phyloP scores from a whole-genome alignment of 2,113 vertebrate species.

The Colaptes auratus region DNA sequence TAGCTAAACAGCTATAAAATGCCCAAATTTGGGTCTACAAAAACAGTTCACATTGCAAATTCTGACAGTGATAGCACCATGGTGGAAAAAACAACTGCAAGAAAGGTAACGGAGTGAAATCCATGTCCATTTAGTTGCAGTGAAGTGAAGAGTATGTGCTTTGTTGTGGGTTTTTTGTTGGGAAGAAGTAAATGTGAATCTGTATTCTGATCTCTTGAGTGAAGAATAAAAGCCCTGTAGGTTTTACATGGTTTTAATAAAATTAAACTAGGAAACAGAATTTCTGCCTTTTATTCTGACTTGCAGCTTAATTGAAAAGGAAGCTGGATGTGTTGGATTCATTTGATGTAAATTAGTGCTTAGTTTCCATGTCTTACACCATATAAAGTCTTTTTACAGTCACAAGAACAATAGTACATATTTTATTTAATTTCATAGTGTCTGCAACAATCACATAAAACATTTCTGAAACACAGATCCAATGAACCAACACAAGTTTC shows the following conservation, averaged over 20 bases:
- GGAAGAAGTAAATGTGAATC: neutral
- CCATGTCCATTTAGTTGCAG: neutral
- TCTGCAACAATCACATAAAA: neutral
- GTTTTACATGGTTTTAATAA: neutral
- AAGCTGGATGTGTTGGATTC: neutral
- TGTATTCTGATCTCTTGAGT: neutral
- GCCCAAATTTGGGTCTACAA: constrained; percentile 94
- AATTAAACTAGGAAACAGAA: neutral
- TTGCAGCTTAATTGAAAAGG: neutral
- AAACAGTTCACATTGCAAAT: constrained; percentile 83
- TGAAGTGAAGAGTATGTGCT: neutral
- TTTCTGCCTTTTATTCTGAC: neutral
- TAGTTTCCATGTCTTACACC: neutral
- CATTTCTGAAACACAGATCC: neutral
- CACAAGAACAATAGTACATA: neutral
- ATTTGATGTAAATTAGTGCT: neutral
- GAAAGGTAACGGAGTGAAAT: constrained; percentile 84
- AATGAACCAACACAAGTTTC: neutral
- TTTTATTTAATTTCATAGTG: neutral
- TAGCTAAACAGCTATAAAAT: constrained; percentile 93
- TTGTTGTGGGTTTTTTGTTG: neutral
- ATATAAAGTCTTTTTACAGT: neutral
- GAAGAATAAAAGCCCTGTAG: neutral
- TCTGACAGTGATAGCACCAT: constrained; percentile 94
- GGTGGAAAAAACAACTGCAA: constrained; percentile 96